Percentiles rank a stretch among this genome's conserved stretches.
These are phyloP conservation scores for Erebia aethiops DNA, from an alignment of 2,888 invertebrate species.

Conservation along the genomic window DNA sequence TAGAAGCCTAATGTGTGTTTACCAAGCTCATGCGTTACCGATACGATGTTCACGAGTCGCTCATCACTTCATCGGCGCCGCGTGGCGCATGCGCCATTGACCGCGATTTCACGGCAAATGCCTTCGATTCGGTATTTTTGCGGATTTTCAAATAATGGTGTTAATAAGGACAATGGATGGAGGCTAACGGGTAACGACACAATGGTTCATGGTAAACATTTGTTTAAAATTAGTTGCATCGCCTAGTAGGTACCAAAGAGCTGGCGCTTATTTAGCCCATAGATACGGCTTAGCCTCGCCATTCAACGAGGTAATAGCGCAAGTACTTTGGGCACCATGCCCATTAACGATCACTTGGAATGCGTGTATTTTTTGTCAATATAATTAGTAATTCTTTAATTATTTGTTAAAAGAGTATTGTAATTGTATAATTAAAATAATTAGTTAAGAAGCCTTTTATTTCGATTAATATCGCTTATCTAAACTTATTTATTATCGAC, in stretches of 20 bases:
- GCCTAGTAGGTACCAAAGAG: neutral
- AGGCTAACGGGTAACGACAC: neutral
- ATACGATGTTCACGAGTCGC: conserved; percentile 10
- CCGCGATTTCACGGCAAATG: conserved; percentile 32
- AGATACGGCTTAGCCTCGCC: too few species aligned
- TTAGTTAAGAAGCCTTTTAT: too few species aligned
- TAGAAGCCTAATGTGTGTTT: neutral
- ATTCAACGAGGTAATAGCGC: too few species aligned
- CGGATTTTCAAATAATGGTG: conserved; percentile 16
- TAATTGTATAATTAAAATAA: too few species aligned
- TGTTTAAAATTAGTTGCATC: conserved; percentile 3
- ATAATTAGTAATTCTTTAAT: too few species aligned
- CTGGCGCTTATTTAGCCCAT: too few species aligned
- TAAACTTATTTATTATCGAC: too few species aligned
- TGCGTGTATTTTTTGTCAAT: too few species aligned
- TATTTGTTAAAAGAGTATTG: too few species aligned
- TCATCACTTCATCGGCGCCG: neutral
- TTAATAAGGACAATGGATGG: neutral
- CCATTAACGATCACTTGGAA: too few species aligned
- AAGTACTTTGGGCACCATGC: too few species aligned
- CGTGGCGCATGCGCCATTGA: conserved; percentile 37
- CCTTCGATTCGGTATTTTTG: conserved; percentile 15
- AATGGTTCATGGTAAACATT: neutral
- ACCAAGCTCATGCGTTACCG: conserved; percentile 5
- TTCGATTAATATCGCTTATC: too few species aligned